These are phyloP conservation scores for Yoshiicerus persimilis DNA, from an alignment of 1,140 invertebrate species.

Conservation along the genomic window DNA sequence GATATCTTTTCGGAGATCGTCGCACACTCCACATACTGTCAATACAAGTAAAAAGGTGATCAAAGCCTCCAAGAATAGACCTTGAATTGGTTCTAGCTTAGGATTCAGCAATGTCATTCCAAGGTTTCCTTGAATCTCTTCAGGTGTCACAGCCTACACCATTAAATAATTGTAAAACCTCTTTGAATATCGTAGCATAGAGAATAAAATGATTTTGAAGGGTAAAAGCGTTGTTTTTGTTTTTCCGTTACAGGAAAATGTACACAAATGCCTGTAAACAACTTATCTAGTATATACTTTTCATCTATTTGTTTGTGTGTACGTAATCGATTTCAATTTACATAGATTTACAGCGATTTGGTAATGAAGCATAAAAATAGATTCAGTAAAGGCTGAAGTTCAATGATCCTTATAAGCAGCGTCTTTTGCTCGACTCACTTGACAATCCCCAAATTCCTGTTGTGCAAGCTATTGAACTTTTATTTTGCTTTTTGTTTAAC, in stretches of 20 bases:
- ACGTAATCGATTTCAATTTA: not conserved
- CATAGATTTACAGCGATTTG: not conserved
- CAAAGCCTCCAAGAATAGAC: slow-evolving; percentile 84
- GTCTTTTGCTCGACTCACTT: not conserved
- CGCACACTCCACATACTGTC: slow-evolving; percentile 84
- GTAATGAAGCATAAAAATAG: not conserved
- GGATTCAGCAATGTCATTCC: slow-evolving; percentile 64
- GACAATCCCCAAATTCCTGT: not conserved
- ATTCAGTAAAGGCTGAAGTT: not conserved
- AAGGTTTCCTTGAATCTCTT: slow-evolving; percentile 59
- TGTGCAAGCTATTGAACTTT: not conserved
- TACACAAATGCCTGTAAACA: too few relatives aligned
- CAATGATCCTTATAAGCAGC: not conserved
- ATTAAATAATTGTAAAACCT: not conserved
- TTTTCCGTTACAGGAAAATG: too few relatives aligned
- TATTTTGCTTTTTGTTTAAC: not conserved
- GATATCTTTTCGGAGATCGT: slow-evolving; percentile 73
- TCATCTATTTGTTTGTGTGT: too few relatives aligned
- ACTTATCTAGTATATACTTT: too few relatives aligned
- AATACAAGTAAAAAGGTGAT: slow-evolving; percentile 85
- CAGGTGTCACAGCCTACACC: slow-evolving; percentile 65
- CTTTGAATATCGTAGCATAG: too few relatives aligned
- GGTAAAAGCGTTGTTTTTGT: too few relatives aligned
- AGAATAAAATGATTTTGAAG: too few relatives aligned
- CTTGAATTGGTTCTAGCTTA: slow-evolving; percentile 69